Base-by-base conservation (phyloP, 2,888 invertebrate genomes). In the Tetranychus truncatus region DNA sequence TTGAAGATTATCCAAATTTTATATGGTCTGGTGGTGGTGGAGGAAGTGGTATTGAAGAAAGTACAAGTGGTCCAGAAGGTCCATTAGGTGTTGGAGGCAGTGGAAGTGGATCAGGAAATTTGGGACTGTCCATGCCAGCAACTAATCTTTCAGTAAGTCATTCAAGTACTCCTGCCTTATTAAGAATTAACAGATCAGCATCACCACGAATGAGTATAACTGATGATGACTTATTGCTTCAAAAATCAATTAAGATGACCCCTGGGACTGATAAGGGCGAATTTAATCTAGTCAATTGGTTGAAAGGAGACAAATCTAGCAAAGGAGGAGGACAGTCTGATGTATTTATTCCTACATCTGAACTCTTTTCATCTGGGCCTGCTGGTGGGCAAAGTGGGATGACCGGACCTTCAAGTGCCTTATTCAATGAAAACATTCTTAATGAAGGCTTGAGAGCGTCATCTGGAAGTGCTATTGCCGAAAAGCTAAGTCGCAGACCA, bases 121-220 rank as follows among this genome's bases (percentile, higher is more conserved):
- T n/a, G 20, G 72, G 44, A 45, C 66, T 66, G 66, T 66, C 66
- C 18, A 65, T 75, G 20, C 65, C 75, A 9, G 65, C 66, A 44
- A 75, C 72, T 9, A 69, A 69, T 21, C 20, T 69, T 20, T 21
- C 69, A 5, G n/a, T 11, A 21, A 24, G 69, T 11, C 34, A 24
- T 21, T 24, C 69, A 11, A 76, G 77, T 75, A 78, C 78, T 20
- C 76, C 78, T 71, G 76, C 78, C 44, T 72, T 78, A 45, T 74
- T 79, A 65, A 77, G 78, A 11, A 77, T 76, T 55, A 79, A 80
- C 74, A 78, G 79, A 21, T 75, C 77, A 6, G 74, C 77, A 1
- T 78, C 80, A 67, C 80, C 80, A 45, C 75, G 80, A 65, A 75
- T 80, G 66, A 80, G 80, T 75, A 78, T 81, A 8, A 80, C 80